phyloP scores from a whole-genome alignment of 2,888 invertebrate species.

The Spatulosminthurus flaviceps region DNA sequence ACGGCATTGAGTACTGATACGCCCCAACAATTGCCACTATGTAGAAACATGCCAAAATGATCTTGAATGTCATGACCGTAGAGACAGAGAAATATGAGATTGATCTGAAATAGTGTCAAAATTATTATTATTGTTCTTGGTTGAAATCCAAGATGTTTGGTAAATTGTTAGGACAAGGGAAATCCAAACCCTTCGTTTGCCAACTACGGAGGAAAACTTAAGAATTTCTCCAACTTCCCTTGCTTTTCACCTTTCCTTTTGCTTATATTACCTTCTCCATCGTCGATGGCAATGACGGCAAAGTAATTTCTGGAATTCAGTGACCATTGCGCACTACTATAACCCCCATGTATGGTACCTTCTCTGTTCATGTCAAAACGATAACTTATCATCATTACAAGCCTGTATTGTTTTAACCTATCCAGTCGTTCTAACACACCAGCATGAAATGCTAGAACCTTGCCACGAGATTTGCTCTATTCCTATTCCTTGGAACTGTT shows the following conservation, averaged over 20 bases:
- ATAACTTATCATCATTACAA: background rate
- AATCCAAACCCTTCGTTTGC: background rate
- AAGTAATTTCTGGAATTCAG: slow-evolving; percentile 13
- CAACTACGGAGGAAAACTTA: background rate
- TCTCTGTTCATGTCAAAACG: background rate
- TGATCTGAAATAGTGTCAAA: too few relatives aligned
- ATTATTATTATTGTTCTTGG: too few relatives aligned
- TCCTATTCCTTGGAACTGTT: too few relatives aligned
- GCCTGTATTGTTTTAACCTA: background rate
- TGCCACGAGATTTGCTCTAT: too few relatives aligned
- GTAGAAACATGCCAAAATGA: background rate
- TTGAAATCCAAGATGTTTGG: too few relatives aligned
- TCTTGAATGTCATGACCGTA: background rate
- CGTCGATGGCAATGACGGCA: background rate
- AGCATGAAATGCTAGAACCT: too few relatives aligned
- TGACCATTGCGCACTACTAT: background rate
- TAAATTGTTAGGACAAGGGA: background rate
- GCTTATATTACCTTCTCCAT: background rate
- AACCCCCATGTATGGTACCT: background rate
- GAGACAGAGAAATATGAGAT: background rate
- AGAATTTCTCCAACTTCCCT: background rate
- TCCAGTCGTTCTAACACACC: too few relatives aligned
- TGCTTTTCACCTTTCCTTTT: background rate
- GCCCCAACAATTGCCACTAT: slow-evolving; percentile 4
- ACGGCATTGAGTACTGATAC: background rate